Conservation (phyloP, 2,888 invertebrate genomes). For the Dugesia japonica region DNA sequence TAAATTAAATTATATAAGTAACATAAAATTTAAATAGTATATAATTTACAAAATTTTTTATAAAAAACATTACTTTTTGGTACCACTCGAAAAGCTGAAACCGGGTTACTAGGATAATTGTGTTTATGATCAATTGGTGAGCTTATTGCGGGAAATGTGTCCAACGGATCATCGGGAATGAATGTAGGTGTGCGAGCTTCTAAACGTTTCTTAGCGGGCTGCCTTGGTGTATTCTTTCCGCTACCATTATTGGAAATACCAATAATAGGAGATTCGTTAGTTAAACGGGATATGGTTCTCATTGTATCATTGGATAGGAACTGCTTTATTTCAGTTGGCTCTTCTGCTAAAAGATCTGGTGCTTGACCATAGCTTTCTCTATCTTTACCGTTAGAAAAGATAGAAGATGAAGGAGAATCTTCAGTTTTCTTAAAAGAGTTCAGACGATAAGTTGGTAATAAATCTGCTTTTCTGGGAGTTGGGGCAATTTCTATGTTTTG, state of each 20-base stretch:
- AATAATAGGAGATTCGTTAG: background rate
- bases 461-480: slow-evolving; percentile 3
- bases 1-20: too few species aligned
- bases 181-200: slow-evolving; percentile 31
- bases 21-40: too few species aligned
- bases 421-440: background rate
- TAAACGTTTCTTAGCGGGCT: slow-evolving; percentile 32
- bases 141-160: background rate
- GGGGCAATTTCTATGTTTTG: slow-evolving; percentile 1
- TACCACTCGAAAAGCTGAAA: slow-evolving; percentile 3
- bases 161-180: background rate
- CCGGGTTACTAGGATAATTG: background rate
- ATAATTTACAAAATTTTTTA: too few species aligned
- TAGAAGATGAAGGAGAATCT: slow-evolving; percentile 21
- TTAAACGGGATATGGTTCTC: background rate
- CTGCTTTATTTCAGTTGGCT: background rate
- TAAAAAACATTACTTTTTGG: background rate
- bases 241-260: slow-evolving; percentile 22
- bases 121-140: background rate
- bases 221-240: slow-evolving; percentile 28
- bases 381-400: slow-evolving; percentile 20
- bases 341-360: background rate
- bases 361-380: background rate
- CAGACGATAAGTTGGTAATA: background rate
- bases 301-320: background rate